phyloP scores from a whole-genome alignment of 2,797 vertebrate species.

The Hippocampus kuda region DNA sequence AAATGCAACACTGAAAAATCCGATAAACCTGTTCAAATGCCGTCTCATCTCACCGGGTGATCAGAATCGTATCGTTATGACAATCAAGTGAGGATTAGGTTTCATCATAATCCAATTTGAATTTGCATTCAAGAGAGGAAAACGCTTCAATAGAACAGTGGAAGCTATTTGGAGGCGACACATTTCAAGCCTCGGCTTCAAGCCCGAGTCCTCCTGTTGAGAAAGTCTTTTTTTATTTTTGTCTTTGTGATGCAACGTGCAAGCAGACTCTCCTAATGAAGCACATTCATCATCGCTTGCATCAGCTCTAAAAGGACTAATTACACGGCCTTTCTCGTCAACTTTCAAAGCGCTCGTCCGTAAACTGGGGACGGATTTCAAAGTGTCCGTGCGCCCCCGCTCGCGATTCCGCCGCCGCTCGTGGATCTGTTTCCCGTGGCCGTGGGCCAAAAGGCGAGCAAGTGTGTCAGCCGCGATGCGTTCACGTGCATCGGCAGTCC shows the following conservation, averaged over 20 bases:
- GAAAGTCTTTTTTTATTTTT: conserved; percentile 12
- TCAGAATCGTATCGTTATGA: too few species aligned
- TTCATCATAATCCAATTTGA: not conserved
- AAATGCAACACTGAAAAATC: too few species aligned
- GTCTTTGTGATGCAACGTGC: conserved; percentile 49
- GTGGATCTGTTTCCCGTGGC: not conserved
- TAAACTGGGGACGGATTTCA: not conserved
- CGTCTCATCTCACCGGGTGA: too few species aligned
- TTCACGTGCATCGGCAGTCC: not conserved
- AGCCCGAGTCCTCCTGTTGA: conserved; percentile 18
- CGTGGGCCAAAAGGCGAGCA: not conserved
- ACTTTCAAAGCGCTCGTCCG: conserved; percentile 6
- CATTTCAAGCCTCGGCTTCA: not conserved
- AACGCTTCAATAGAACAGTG: not conserved
- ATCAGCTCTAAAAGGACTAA: conserved; percentile 41
- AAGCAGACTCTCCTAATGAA: conserved; percentile 24
- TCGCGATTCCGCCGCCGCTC: not conserved
- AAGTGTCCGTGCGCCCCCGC: not conserved
- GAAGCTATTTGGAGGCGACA: not conserved
- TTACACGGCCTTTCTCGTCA: conserved; percentile 28
- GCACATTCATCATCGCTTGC: conserved; percentile 30
- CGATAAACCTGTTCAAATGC: too few species aligned
- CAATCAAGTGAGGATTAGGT: too few species aligned
- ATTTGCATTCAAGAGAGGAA: not conserved
- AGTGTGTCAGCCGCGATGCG: not conserved